phyloP scores from a whole-genome alignment of 1,140 invertebrate genomes.

The Apis florea region DNA sequence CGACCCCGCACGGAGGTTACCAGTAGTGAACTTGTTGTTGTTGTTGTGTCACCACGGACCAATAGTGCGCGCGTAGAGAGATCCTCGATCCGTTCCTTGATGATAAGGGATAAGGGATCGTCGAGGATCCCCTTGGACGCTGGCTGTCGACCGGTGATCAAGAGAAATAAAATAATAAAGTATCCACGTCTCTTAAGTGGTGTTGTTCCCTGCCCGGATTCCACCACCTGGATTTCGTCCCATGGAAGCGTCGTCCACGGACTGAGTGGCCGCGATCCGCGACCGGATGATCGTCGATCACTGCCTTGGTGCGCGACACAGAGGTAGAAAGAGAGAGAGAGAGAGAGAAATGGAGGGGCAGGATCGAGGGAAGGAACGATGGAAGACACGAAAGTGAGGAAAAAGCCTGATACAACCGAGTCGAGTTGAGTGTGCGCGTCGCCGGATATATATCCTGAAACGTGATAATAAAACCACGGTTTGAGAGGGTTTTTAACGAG shows the following conservation, averaged over 20 bases:
- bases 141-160: background rate
- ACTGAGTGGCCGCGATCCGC: background rate
- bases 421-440: too few species aligned
- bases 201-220: background rate
- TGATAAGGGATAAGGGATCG: too few species aligned
- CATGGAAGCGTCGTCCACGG: background rate
- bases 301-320: slow-evolving; percentile 34
- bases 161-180: background rate
- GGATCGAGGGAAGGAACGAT: background rate
- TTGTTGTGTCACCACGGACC: background rate
- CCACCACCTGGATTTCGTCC: too few species aligned
- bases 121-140: background rate
- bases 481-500: background rate
- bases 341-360: background rate
- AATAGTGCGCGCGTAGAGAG: background rate
- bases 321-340: slow-evolving; percentile 28
- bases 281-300: slow-evolving; percentile 27
- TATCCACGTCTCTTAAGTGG: background rate
- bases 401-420: too few species aligned
- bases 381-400: too few species aligned
- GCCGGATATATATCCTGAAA: background rate
- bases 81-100: background rate
- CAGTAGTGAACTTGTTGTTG: slow-evolving; percentile 40
- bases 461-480: slow-evolving; percentile 16
- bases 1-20: background rate